phyloP scores from a whole-genome alignment of 2,888 invertebrate species.

The Amblyjoppa fuscipennis region DNA sequence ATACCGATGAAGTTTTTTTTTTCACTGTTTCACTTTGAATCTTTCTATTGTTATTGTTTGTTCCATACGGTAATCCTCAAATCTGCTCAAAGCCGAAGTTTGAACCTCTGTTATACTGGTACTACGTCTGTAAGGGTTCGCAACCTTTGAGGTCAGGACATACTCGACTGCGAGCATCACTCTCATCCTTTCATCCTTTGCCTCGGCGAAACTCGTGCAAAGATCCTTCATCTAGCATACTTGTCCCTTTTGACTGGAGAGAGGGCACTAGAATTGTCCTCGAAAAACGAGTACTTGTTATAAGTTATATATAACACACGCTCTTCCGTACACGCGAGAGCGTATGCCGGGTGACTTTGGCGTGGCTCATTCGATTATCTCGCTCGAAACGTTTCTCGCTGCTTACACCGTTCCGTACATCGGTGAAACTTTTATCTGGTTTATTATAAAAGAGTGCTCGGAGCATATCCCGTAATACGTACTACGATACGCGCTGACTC shows the following conservation, averaged over 20 bases:
- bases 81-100: background rate
- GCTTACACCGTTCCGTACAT: background rate
- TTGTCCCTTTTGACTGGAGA: constrained; percentile 4
- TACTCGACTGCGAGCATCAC: background rate
- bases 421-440: constrained; percentile 47
- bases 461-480: constrained; percentile 46
- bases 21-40: background rate
- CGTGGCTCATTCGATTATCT: constrained; percentile 39
- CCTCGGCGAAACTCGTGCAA: background rate
- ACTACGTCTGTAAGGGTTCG: background rate
- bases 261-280: background rate
- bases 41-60: background rate
- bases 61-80: background rate
- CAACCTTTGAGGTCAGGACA: background rate
- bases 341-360: background rate
- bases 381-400: constrained; percentile 11
- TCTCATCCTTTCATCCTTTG: background rate
- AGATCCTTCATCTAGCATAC: constrained; percentile 11
- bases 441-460: constrained; percentile 54
- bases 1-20: background rate
- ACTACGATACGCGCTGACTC: constrained; percentile 46
- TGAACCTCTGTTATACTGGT: background rate
- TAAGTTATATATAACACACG: background rate
- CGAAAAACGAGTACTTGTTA: background rate
- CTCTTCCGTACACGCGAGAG: background rate